Evolutionary conservation across 2,797 vertebrate species (phyloP), one percentile per base, ranked within the genome.

Genomic region (Choloepus didactylus): DNA sequence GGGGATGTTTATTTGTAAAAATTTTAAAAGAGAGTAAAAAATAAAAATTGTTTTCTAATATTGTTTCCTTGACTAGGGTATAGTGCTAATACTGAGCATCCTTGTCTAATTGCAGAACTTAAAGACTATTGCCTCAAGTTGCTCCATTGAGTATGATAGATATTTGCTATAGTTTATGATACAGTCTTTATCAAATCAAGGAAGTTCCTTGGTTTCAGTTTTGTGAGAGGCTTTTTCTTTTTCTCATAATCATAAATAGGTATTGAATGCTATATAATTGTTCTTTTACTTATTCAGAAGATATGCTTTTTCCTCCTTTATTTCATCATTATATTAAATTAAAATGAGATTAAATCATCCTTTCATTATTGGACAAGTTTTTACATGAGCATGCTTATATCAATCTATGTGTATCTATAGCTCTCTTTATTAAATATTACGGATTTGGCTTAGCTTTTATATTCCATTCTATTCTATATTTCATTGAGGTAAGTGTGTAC

Each of bases 281-380:
- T 10, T 46, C 69, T 49, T 49, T 11, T 9, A 49, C 8, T 80
- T 87, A 51, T 86, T 85, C 46, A 60, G n/a, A 72, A 77, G 62
- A 86, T 29, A 1, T 3, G 23, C 79, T 81, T 94, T 84, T 79
- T 4, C 66, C 9, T 49, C 4, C 64, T 75, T 93, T 87, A 72
- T 76, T 86, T 91, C 18, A 59, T 84, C 79, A 15, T 64, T 73
- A 27, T 59, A 10, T 2, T 75, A 84, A 73, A 70, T 80, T 94
- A 77, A 5, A 60, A 41, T 79, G 29, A 18, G 11, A 66, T 81
- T 46, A 60, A 91, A 81, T 91, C 60, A 88, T 91, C 49, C 21
- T 93, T 94, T 31, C 12, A 9, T 86, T 82, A 87, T 44, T 94
- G 25, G 31, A 77, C 92, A 83, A 49, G 19, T 76, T 82, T 21